Base-by-base conservation (phyloP, 2,113 vertebrate genomes). In the Amia ocellicauda region DNA sequence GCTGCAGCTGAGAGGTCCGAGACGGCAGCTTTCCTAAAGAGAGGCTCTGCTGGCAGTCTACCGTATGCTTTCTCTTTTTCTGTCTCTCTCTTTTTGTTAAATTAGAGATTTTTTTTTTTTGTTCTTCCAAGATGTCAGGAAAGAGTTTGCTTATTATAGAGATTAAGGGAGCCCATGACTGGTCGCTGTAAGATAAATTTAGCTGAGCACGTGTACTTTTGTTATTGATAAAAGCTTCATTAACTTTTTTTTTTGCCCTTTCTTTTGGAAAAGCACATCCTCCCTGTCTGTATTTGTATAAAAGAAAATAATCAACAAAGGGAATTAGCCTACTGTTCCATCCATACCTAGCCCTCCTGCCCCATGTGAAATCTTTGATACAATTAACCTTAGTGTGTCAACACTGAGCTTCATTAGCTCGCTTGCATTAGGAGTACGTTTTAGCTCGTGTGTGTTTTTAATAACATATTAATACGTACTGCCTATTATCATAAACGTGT, bases 1-100 rank as follows among this genome's bases (percentile, higher is more conserved):
- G 58, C 43, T 10, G 67, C 83, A 90, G 88, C 86, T 91, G 89
- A 90, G 86, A 80, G 67, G 75, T 74, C 62, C 59, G 74, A 85
- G 86, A 79, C 74, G 69, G 74, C 76, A 69, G 82, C 86, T 87
- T 82, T 80, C 76, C 80, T 27, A 82, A 70, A 70, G 74, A 58
- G 74, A 79, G 82, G 83, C 81, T 72, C 0, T 82, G 76, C 79
- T 68, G 58, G 42, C 26, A 70, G 80, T 71, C 69, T 74, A 57
- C 61, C 77, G 81, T 84, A 78, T 76, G 77, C 66, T 85, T 65
- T 73, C 76, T 64, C 76, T 79, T 78, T 72, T 36, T 36, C 31
- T 5, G 5, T 36, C 31, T 36, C 31, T 36, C 11, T 36, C 11
- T 36, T 65, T 65, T 58, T 58, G 82, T 73, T 83, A 24, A 84